These are phyloP conservation scores for Odontocolon sp. DNA, from an alignment of 2,888 invertebrate species.

Conservation along the genomic window DNA sequence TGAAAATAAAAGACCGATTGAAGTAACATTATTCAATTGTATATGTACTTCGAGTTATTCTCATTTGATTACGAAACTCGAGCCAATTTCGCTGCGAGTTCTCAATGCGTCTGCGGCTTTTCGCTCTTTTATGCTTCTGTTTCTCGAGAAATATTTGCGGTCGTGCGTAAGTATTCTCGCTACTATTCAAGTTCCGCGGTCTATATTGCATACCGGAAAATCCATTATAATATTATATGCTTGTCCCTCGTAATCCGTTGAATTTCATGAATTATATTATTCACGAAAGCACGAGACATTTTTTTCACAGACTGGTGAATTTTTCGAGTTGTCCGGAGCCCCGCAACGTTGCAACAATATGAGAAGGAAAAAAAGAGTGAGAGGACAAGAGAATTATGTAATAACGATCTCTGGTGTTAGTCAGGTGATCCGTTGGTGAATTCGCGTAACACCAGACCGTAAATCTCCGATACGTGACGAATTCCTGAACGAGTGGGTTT, in stretches of 20 bases:
- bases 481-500: constrained; percentile 75
- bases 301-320: not conserved
- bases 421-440: constrained; percentile 70
- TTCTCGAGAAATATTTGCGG: constrained; percentile 17
- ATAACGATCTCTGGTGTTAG: constrained; percentile 60
- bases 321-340: constrained; percentile 16
- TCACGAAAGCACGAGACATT: not conserved
- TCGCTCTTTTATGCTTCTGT: not conserved
- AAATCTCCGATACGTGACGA: constrained; percentile 80
- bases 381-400: constrained; percentile 55
- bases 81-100: constrained; percentile 49
- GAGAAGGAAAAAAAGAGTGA: not conserved
- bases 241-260: not conserved
- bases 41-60: constrained; percentile 42
- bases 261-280: not conserved
- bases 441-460: constrained; percentile 70
- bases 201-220: constrained; percentile 7
- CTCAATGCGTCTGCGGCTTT: constrained; percentile 12
- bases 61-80: constrained; percentile 57
- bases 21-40: constrained; percentile 18
- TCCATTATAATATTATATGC: constrained; percentile 3
- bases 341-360: not conserved
- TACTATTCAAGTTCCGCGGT: not conserved
- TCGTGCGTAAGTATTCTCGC: constrained; percentile 21
- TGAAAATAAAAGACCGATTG: constrained; percentile 6